Percentiles rank a stretch among this genome's conserved stretches.
Evolutionary conservation across 2,113 vertebrate genomes (phyloP).

Genomic region (Chaenogobius annularis): DNA sequence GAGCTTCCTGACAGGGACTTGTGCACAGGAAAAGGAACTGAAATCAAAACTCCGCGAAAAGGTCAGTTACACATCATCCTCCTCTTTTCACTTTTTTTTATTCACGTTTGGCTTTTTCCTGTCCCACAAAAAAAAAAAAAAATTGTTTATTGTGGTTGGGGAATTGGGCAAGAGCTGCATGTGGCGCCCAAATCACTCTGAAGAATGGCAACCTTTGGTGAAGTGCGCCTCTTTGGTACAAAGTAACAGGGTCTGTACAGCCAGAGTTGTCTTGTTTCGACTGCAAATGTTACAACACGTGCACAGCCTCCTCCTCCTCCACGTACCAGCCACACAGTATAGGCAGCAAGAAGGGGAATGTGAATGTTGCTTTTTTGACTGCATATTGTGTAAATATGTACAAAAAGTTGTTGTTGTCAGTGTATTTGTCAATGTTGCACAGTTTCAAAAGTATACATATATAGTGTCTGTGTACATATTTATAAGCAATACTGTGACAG

Average conservation of each 20-base stretch:
- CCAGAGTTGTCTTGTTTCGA: not conserved
- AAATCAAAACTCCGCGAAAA: slow-evolving; percentile 72
- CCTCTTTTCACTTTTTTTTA: slow-evolving; percentile 7
- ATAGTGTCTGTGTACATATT: no score
- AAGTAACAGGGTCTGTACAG: not conserved
- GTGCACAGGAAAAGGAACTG: slow-evolving; percentile 58
- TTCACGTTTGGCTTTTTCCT: not conserved
- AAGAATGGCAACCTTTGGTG: slow-evolving; percentile 40
- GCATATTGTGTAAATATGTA: slow-evolving; percentile 9
- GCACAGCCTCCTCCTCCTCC: slow-evolving; percentile 25
- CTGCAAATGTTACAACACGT: slow-evolving; percentile 49
- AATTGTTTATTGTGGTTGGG: slow-evolving; percentile 29
- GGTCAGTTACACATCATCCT: slow-evolving; percentile 72
- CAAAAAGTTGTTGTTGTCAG: not conserved
- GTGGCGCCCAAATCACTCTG: slow-evolving; percentile 34
- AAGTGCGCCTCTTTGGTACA: slow-evolving; percentile 15
- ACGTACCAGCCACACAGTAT: slow-evolving; percentile 21
- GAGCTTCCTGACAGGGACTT: slow-evolving; percentile 72
- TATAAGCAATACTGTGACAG: no score
- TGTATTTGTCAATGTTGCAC: not conserved
- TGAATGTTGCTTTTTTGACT: slow-evolving; percentile 9
- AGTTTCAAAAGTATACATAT: not conserved
- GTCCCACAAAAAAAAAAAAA: slow-evolving; percentile 39
- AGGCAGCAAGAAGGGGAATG: slow-evolving; percentile 46
- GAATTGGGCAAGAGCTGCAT: slow-evolving; percentile 19